Evolutionary conservation across 1,140 invertebrate species (phyloP).

Genomic region (Condylostylus longicornis): DNA sequence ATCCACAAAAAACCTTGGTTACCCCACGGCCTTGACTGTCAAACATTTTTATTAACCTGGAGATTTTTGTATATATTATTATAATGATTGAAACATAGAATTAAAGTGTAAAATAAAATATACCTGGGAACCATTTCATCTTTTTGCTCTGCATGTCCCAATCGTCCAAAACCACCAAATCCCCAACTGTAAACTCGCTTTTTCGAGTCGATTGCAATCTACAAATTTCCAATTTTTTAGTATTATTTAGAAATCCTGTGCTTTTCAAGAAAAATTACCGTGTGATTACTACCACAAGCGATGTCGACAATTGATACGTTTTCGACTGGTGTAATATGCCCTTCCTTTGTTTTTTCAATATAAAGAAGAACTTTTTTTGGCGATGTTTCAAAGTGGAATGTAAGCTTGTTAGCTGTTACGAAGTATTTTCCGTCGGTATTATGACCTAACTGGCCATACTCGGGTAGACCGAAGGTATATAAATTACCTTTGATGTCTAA

Average conservation of each 20-base stretch:
- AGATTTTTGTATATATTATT: background rate
- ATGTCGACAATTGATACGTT: conserved; percentile 79
- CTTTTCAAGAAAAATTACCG: conserved; percentile 39
- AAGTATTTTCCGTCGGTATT: conserved; percentile 91
- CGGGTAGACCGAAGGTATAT: conserved; percentile 82
- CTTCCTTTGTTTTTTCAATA: conserved; percentile 78
- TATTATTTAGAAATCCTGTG: background rate
- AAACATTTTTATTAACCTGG: conserved; percentile 70
- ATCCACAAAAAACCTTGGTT: conserved; percentile 62
- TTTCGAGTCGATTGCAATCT: conserved; percentile 74
- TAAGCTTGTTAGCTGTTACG: conserved; percentile 72
- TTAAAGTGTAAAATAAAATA: background rate
- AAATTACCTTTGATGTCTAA: conserved; percentile 75
- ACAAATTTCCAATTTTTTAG: no score
- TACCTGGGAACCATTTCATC: conserved; percentile 70
- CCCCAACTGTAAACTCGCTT: conserved; percentile 86
- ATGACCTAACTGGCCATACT: conserved; percentile 83
- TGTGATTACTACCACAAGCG: conserved; percentile 80
- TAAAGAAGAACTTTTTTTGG: conserved; percentile 75
- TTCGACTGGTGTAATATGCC: conserved; percentile 66
- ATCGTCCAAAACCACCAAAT: conserved; percentile 81
- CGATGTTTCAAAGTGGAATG: conserved; percentile 66
- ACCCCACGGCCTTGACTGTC: conserved; percentile 70
- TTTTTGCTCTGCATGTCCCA: conserved; percentile 82
- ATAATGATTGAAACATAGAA: background rate